Conservation (phyloP, 2,113 vertebrate genomes). For the Abramis brama region DNA sequence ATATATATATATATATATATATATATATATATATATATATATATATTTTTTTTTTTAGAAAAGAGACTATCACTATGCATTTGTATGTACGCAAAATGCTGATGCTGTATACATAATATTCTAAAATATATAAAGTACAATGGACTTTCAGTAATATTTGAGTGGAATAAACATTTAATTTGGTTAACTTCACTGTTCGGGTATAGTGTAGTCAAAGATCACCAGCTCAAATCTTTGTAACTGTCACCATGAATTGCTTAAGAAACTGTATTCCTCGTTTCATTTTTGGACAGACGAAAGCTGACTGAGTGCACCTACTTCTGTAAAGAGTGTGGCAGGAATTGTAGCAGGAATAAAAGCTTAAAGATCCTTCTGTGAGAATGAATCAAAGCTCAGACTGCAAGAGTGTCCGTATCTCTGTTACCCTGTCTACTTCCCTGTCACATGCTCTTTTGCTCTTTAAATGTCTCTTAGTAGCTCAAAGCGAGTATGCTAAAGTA, state of each 20-base stretch:
- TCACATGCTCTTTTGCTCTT: slow-evolving; percentile 6
- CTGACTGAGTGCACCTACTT: background rate
- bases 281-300: background rate
- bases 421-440: background rate
- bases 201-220: background rate
- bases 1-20: no score
- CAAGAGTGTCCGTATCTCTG: background rate
- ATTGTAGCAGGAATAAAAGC: slow-evolving; percentile 31
- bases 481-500: background rate
- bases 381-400: slow-evolving; percentile 16
- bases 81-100: no score
- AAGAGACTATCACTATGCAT: no score
- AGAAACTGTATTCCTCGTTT: background rate
- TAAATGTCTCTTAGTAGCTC: slow-evolving; percentile 12
- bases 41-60: no score
- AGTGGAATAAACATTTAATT: no score
- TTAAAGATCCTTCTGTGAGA: slow-evolving; percentile 27
- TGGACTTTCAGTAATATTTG: no score
- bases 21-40: no score
- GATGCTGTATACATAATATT: no score
- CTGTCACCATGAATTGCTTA: background rate
- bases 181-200: no score
- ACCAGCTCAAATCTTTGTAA: background rate
- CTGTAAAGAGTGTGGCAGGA: background rate
- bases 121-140: no score